Evolutionary conservation across 2,888 invertebrate genomes (phyloP).

Genomic region (Tiphia femorata): DNA sequence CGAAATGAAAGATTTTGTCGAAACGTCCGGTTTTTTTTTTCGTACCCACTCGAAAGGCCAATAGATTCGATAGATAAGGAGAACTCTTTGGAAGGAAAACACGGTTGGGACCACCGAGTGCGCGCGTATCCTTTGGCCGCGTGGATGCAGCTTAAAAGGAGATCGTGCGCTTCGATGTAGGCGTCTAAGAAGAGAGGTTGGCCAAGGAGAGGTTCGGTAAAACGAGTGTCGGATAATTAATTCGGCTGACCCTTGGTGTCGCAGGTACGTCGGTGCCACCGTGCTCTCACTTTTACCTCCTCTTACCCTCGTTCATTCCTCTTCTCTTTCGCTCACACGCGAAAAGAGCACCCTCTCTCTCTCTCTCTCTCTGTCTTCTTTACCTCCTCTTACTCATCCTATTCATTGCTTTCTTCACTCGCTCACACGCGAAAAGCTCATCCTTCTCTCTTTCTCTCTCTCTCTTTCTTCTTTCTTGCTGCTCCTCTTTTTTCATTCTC

Average conservation of each 20-base stretch:
- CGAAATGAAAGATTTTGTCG: too few species aligned
- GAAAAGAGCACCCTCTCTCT: neutral
- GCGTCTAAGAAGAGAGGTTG: constrained; percentile 8
- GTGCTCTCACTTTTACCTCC: constrained; percentile 10
- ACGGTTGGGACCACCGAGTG: too few species aligned
- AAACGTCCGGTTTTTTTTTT: too few species aligned
- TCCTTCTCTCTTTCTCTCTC: neutral
- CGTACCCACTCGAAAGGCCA: too few species aligned
- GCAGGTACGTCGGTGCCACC: constrained; percentile 31
- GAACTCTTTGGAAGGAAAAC: too few species aligned
- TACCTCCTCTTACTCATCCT: constrained; percentile 1
- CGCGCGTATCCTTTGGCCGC: too few species aligned
- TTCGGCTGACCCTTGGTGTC: constrained; percentile 55
- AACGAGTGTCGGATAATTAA: constrained; percentile 61
- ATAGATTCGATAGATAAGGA: too few species aligned
- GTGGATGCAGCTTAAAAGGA: too few species aligned
- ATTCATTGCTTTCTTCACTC: constrained; percentile 1
- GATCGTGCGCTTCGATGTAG: constrained; percentile 28
- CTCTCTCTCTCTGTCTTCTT: constrained; percentile 5
- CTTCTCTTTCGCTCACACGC: neutral
- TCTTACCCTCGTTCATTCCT: constrained; percentile 5
- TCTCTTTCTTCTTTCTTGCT: neutral
- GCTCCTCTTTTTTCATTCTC: neutral
- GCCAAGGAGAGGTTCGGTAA: constrained; percentile 30
- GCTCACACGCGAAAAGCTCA: too few species aligned